phyloP scores from a whole-genome alignment of 2,113 vertebrate genomes.

The Apteryx mantelli region DNA sequence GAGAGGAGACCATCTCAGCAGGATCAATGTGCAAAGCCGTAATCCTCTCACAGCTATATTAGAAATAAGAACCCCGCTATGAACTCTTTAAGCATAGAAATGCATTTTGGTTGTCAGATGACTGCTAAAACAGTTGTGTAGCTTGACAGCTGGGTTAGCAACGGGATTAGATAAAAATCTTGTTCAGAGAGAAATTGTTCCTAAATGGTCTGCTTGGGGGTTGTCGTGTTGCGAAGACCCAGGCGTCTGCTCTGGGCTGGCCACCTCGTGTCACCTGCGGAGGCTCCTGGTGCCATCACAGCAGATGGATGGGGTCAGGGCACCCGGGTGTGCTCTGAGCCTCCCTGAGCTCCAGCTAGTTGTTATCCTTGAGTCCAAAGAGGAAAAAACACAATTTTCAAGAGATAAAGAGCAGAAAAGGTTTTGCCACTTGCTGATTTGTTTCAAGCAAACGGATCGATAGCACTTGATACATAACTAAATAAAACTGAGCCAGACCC shows the following conservation, averaged over 20 bases:
- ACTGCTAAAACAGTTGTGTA: not conserved
- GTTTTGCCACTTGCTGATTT: not conserved
- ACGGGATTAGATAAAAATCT: not conserved
- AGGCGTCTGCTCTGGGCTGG: not conserved
- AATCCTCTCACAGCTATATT: not conserved
- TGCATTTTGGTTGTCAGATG: not conserved
- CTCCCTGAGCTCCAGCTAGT: not conserved
- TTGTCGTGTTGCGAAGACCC: not conserved
- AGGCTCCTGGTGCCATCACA: accelerated
- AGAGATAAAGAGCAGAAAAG: not conserved
- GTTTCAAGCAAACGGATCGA: not conserved
- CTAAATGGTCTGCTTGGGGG: not conserved
- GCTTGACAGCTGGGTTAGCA: not conserved
- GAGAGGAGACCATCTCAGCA: not conserved
- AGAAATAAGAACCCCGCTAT: not conserved
- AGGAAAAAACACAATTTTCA: not conserved
- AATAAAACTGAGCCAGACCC: not conserved
- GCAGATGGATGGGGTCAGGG: not conserved
- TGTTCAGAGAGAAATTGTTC: not conserved
- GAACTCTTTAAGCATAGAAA: not conserved
- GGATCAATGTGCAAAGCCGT: not conserved
- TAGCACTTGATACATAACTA: not conserved
- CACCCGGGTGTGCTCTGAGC: not conserved
- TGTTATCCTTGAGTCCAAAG: not conserved
- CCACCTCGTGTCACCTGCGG: not conserved